phyloP scores from a whole-genome alignment of 2,888 invertebrate genomes.

The Hedya salicella region DNA sequence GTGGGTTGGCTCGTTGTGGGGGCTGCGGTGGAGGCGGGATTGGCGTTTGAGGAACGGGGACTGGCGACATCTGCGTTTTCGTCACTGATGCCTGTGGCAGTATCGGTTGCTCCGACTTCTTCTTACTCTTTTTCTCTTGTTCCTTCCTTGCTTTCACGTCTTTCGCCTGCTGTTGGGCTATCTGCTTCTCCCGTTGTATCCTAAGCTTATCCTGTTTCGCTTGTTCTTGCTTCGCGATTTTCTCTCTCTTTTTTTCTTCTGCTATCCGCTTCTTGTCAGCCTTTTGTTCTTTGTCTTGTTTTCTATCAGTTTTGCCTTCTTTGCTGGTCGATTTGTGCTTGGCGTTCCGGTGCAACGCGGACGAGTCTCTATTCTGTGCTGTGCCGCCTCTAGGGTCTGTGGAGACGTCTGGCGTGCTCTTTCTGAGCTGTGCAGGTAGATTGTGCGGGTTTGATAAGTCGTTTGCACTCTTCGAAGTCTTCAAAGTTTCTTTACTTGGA shows the following conservation, averaged over 20 bases:
- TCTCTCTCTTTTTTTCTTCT: slow-evolving; percentile 61
- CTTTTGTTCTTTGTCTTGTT: slow-evolving; percentile 61
- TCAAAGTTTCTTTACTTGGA: slow-evolving; percentile 46
- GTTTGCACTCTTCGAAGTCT: slow-evolving; percentile 63
- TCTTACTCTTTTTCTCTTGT: slow-evolving; percentile 51
- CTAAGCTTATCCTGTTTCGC: slow-evolving; percentile 61
- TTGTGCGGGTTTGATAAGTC: slow-evolving; percentile 55
- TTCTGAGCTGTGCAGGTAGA: slow-evolving; percentile 51
- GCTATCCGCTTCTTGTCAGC: slow-evolving; percentile 63
- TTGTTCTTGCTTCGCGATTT: slow-evolving; percentile 55
- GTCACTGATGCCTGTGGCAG: slow-evolving; percentile 44
- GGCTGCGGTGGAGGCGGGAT: slow-evolving; percentile 33
- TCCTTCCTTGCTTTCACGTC: slow-evolving; percentile 46
- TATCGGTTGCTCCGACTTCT: slow-evolving; percentile 43
- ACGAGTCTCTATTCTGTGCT: slow-evolving; percentile 31
- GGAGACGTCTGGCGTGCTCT: slow-evolving; percentile 63
- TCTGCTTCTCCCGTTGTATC: slow-evolving; percentile 55
- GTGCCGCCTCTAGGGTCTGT: slow-evolving; percentile 57
- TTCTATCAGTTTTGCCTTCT: slow-evolving; percentile 53
- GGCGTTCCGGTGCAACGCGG: slow-evolving; percentile 46
- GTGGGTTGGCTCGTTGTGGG: slow-evolving; percentile 34
- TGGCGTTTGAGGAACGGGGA: slow-evolving; percentile 41
- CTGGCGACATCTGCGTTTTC: slow-evolving; percentile 19
- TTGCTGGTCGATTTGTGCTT: slow-evolving; percentile 44
- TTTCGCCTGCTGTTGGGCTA: slow-evolving; percentile 47